These are phyloP conservation scores for Coremacera marginata DNA, from an alignment of 2,888 invertebrate species.

Conservation along the genomic window DNA sequence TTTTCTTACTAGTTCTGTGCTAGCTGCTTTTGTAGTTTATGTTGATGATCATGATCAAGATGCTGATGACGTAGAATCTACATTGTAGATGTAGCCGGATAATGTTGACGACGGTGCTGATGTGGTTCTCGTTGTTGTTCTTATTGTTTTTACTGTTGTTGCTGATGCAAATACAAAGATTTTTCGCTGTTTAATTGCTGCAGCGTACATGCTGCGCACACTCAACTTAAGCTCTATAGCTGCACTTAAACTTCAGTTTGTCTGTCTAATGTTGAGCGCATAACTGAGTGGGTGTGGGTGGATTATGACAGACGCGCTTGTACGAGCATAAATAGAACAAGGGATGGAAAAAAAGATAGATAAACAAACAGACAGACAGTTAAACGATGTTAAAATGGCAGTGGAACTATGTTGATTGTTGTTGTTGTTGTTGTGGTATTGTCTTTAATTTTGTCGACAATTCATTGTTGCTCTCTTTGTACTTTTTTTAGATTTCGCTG, in stretches of 20 bases:
- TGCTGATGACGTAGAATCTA: background rate
- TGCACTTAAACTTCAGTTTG: background rate
- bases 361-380: background rate
- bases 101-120: background rate
- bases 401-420: constrained; percentile 44
- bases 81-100: background rate
- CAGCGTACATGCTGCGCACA: background rate
- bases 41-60: background rate
- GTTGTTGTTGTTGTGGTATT: constrained; percentile 27
- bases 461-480: constrained; percentile 14
- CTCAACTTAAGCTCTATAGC: background rate
- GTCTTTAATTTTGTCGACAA: constrained; percentile 21
- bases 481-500: background rate
- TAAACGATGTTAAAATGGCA: background rate
- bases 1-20: background rate
- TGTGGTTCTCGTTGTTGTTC: background rate
- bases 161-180: constrained; percentile 3
- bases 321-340: constrained; percentile 55
- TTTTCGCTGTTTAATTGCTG: constrained; percentile 5
- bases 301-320: constrained; percentile 51
- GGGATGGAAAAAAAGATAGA: constrained; percentile 31
- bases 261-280: background rate
- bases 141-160: background rate
- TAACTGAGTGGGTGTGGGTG: constrained; percentile 47
- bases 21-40: background rate